Base-by-base conservation (phyloP, 1,140 invertebrate species). In the Probaryconus sp. region DNA sequence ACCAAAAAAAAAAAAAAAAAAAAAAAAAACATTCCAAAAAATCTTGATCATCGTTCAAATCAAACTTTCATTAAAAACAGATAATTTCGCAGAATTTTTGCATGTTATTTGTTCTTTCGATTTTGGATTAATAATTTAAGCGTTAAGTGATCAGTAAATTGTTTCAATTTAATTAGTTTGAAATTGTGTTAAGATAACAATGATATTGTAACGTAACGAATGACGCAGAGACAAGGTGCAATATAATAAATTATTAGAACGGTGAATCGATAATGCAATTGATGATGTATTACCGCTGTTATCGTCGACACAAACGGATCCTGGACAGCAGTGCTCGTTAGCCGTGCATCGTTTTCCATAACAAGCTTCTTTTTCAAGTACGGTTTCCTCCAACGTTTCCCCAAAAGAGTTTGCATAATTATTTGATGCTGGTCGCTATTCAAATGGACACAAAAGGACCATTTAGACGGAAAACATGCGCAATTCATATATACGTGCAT, bases 261-360 rank as follows among this genome's bases (percentile, higher is more conserved):
- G 13, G 26, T 5, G 31, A 60, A 63, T 51, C 35, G 28, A 51
- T 63, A 9, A n/a, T 31, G 9, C 5, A 53, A 56, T 40, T 50
- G 31, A 67, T 28, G n/a, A n/a, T 63, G 10, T 20, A 67, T 90
- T 88, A 93, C 92, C 90, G 85, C 91, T 91, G 80, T 93, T 92
- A 21, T 92, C 89, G 79, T 92, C 91, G 18, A 94, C 89, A 80
- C 94, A 95, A 26, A 94, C 90, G 16, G 90, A 91, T 16, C 91
- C 92, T 4, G 91, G 90, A 78, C 94, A 95, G 82, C 94, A 95
- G 70, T 94, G 89, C 58, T 94, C 93, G 78, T 94, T 94, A 30
- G 92, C 87, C 0, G 89, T 89, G 76, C 94, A 95, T 35, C 86
- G 88, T 65, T 88, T 90, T 31, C 90, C 90, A 60, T 91, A 92